phyloP scores from a whole-genome alignment of 2,888 invertebrate species.

The Scaptomyza reducta region DNA sequence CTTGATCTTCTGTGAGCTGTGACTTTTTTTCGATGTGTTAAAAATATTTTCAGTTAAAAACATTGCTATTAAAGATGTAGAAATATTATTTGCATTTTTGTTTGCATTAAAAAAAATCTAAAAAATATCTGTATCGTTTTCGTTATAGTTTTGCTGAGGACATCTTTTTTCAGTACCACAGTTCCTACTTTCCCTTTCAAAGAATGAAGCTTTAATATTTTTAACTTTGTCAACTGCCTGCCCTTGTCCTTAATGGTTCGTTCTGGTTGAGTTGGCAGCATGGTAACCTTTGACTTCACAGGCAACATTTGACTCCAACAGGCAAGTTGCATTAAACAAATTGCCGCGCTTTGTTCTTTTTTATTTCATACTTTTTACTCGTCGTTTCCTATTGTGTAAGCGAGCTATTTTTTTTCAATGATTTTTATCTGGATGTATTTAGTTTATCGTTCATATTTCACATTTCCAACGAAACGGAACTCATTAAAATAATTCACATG shows the following conservation, averaged over 20 bases:
- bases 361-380: conserved; percentile 13
- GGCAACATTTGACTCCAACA: conserved; percentile 6
- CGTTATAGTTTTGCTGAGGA: not conserved
- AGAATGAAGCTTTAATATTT: conserved; percentile 57
- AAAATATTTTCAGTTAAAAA: too few species aligned
- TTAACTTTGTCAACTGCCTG: conserved; percentile 49
- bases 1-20: too few species aligned
- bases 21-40: too few species aligned
- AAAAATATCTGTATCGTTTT: too few species aligned
- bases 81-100: too few species aligned
- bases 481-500: conserved; percentile 79
- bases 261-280: conserved; percentile 29
- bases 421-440: conserved; percentile 65
- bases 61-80: too few species aligned
- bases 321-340: conserved; percentile 47
- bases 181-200: conserved; percentile 1
- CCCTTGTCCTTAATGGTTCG: conserved; percentile 10
- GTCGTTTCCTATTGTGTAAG: conserved; percentile 41
- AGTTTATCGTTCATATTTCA: conserved; percentile 77
- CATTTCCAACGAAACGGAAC: conserved; percentile 78
- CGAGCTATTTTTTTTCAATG: conserved; percentile 2
- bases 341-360: conserved; percentile 40
- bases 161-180: conserved; percentile 13
- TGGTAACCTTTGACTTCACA: conserved; percentile 33
- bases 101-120: too few species aligned